phyloP scores from a whole-genome alignment of 2,113 vertebrate genomes.

The Prunella himalayana region DNA sequence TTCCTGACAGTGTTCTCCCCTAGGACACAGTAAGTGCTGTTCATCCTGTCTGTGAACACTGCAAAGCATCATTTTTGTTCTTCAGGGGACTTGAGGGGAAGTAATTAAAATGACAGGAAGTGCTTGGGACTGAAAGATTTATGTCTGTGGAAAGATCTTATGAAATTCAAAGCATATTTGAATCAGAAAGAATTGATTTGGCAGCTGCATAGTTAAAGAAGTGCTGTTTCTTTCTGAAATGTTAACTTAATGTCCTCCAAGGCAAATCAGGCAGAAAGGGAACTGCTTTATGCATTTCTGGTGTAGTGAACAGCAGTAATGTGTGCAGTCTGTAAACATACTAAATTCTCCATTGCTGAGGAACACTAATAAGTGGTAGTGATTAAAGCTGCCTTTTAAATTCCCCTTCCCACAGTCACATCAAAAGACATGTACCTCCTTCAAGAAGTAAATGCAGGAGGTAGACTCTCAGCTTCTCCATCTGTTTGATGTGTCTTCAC shows the following conservation, averaged over 20 bases:
- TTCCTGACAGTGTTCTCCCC: neutral
- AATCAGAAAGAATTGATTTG: neutral
- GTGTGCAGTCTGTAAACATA: neutral
- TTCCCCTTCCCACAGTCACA: neutral
- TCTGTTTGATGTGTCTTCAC: neutral
- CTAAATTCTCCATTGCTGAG: neutral
- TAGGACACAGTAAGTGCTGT: neutral
- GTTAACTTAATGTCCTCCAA: neutral
- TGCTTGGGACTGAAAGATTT: neutral
- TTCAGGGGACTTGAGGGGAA: neutral
- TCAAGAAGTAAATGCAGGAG: neutral
- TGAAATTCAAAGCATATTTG: neutral
- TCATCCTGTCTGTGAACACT: neutral
- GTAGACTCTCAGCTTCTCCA: neutral
- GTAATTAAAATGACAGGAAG: slow-evolving; percentile 31
- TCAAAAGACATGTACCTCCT: neutral
- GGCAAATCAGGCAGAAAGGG: neutral
- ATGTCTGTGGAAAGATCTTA: neutral
- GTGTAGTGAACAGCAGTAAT: neutral
- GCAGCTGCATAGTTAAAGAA: neutral
- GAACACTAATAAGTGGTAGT: neutral
- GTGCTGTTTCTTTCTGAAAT: neutral
- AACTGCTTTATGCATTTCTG: neutral
- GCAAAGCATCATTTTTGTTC: neutral
- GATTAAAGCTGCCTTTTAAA: neutral